These are phyloP conservation scores for Solea solea DNA, from an alignment of 2,113 vertebrate genomes.

Conservation along the genomic window DNA sequence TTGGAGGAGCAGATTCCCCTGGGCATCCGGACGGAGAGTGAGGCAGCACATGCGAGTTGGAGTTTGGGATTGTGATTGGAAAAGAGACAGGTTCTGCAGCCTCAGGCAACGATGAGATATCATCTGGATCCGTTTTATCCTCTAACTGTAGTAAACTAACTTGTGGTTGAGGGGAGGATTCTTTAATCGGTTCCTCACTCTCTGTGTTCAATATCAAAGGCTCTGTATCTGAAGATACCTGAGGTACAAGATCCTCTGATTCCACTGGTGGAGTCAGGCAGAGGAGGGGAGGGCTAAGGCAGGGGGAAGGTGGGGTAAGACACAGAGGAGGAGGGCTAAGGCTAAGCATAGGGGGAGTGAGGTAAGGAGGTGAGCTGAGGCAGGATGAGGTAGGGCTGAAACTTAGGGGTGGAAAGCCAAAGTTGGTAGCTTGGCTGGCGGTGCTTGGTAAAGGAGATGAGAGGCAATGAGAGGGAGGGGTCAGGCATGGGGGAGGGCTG, in stretches of 20 bases:
- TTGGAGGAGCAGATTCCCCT: slow-evolving; percentile 34
- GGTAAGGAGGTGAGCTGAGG: slow-evolving; percentile 74
- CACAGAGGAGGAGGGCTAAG: slow-evolving; percentile 71
- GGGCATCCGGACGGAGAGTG: slow-evolving; percentile 30
- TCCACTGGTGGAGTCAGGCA: slow-evolving; percentile 68
- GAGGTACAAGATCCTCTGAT: slow-evolving; percentile 60
- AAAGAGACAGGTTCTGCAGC: slow-evolving; percentile 69
- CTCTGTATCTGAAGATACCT: slow-evolving; percentile 65
- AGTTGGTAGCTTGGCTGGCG: slow-evolving; percentile 54
- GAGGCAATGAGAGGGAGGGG: slow-evolving; percentile 60
- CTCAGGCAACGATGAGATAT: slow-evolving; percentile 47
- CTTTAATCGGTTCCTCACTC: slow-evolving; percentile 45
- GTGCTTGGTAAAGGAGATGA: slow-evolving; percentile 43
- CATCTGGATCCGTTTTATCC: slow-evolving; percentile 51
- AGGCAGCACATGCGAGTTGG: slow-evolving; percentile 51
- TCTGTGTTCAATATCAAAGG: slow-evolving; percentile 62
- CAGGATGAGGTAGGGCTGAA: slow-evolving; percentile 74
- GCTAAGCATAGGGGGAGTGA: slow-evolving; percentile 74
- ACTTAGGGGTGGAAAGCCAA: slow-evolving; percentile 63
- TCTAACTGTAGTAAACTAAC: slow-evolving; percentile 51
- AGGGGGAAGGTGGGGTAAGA: slow-evolving; percentile 63
- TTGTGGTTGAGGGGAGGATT: slow-evolving; percentile 46
- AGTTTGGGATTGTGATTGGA: slow-evolving; percentile 66
- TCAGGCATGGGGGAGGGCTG: slow-evolving; percentile 68
- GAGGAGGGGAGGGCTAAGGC: slow-evolving; percentile 73